Evolutionary conservation across 1,140 invertebrate genomes (phyloP).

Genomic region (Brachionus plicatilis): DNA sequence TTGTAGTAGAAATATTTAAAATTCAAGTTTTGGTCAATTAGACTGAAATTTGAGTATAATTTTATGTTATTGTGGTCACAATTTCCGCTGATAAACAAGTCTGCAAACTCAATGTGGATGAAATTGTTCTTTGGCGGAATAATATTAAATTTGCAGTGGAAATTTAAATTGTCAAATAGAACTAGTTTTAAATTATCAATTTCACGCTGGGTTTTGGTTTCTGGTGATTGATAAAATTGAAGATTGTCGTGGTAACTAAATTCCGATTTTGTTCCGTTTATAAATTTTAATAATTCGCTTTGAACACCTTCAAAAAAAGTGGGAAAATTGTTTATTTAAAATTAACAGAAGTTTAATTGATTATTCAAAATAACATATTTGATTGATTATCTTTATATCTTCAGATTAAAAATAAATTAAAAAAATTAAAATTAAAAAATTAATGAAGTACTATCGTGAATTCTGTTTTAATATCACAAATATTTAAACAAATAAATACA

Average conservation of each 20-base stretch:
- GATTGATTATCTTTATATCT: not conserved
- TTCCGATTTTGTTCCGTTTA: not conserved
- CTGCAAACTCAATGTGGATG: slow-evolving; percentile 14
- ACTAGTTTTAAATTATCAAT: slow-evolving; percentile 21
- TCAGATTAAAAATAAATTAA: not conserved
- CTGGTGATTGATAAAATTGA: not conserved
- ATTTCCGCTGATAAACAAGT: not conserved
- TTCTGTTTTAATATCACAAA: too few relatives aligned
- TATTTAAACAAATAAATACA: too few relatives aligned
- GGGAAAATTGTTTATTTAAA: not conserved
- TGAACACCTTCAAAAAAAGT: not conserved
- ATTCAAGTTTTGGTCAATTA: not conserved
- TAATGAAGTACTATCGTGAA: too few relatives aligned
- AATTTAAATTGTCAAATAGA: slow-evolving; percentile 29
- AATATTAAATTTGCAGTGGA: slow-evolving; percentile 6
- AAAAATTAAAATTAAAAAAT: not conserved
- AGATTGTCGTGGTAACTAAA: not conserved
- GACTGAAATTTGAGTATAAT: slow-evolving; percentile 22
- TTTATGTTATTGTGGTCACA: slow-evolving; percentile 21
- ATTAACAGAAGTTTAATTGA: not conserved
- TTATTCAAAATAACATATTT: too few relatives aligned
- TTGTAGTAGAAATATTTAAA: not conserved
- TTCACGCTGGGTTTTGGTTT: not conserved
- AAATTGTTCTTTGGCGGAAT: slow-evolving; percentile 3
- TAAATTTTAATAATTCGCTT: not conserved